Evolutionary conservation across 2,888 invertebrate genomes (phyloP), one percentile per base, ranked within the genome.

Genomic region (Cephus spinipes): DNA sequence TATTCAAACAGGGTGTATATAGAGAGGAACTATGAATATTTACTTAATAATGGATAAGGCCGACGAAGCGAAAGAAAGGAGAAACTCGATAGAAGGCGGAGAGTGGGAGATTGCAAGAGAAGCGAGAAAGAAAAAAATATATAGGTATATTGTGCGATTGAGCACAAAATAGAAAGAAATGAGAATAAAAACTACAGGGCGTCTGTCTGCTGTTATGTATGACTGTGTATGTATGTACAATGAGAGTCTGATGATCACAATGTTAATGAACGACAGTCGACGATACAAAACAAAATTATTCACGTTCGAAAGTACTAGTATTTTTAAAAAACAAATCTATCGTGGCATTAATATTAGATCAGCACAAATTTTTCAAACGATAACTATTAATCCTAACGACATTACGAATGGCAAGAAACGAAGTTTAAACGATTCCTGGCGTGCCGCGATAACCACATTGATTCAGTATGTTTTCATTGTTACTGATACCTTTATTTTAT

Each of bases 31-130:
- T 87, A 90, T 84, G 85, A 89, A 89, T 90, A 91, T 91, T 91
- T 91, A 91, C 91, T 91, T 91, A 91, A 91, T 89, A 90, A 90
- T 81, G 83, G 85, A 85, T 89, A 89, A 88, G 88, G 55, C 31
- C 23, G 34, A 40, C 15, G 35, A 55, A 40, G 3, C 32, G 35
- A 31, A 36, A 40, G 55, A 79, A 68, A 55, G 74, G 69, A 30
- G 74, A 69, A 75, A 23, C 31, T 35, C 34, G 69, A 55, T 33
- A 73, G 78, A 81, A 77, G 79, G 69, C 68, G 79, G 74, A 75
- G 77, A 79, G 69, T 73, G 73, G 73, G 77, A 73, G 73, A 75
- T 75, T 76, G 78, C 79, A 80, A 76, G 75, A 31, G 32, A 32
- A 76, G 30, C 79, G 76, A 76, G 69, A 73, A 76, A 75, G 77